Percentiles rank a stretch among this genome's conserved stretches.
phyloP scores from a whole-genome alignment of 2,113 vertebrate genomes.

The Girardinichthys multiradiatus region DNA sequence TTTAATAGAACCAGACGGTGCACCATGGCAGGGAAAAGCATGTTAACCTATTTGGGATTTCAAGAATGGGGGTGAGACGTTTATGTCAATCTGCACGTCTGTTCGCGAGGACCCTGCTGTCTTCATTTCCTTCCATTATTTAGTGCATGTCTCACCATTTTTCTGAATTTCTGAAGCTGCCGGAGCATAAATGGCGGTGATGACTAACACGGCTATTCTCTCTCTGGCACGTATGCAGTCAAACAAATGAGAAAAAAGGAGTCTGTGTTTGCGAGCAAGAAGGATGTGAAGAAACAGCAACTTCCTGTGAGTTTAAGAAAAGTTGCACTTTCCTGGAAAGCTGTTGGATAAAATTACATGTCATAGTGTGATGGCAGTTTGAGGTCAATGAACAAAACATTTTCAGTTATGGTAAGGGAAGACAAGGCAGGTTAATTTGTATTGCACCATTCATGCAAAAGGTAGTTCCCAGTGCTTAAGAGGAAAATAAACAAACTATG shows the following conservation, averaged over 20 bases:
- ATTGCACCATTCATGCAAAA: no score
- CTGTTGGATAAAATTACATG: not conserved
- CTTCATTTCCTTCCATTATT: conserved; percentile 61
- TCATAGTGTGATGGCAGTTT: conserved; percentile 13
- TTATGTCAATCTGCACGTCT: conserved; percentile 17
- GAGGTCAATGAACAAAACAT: not conserved
- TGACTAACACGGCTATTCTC: conserved; percentile 56
- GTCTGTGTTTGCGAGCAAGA: conserved; percentile 20
- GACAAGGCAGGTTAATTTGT: no score
- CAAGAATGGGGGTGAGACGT: conserved; percentile 1
- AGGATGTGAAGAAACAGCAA: conserved; percentile 58
- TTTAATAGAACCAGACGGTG: conserved; percentile 10
- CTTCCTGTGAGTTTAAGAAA: conserved; percentile 38
- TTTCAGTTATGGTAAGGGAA: conserved; percentile 1
- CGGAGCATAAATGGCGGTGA: not conserved
- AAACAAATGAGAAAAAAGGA: conserved; percentile 26
- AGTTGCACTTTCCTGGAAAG: conserved; percentile 43
- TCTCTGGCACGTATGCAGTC: conserved; percentile 42
- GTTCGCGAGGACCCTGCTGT: conserved; percentile 31
- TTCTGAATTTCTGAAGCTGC: conserved; percentile 19
- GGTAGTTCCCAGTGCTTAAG: no score
- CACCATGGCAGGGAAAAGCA: not conserved
- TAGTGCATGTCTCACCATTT: conserved; percentile 21
- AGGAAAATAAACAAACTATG: no score
- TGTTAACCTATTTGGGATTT: conserved; percentile 21